Evolutionary conservation across 2,888 invertebrate species (phyloP).

Genomic region (Autographa gamma): DNA sequence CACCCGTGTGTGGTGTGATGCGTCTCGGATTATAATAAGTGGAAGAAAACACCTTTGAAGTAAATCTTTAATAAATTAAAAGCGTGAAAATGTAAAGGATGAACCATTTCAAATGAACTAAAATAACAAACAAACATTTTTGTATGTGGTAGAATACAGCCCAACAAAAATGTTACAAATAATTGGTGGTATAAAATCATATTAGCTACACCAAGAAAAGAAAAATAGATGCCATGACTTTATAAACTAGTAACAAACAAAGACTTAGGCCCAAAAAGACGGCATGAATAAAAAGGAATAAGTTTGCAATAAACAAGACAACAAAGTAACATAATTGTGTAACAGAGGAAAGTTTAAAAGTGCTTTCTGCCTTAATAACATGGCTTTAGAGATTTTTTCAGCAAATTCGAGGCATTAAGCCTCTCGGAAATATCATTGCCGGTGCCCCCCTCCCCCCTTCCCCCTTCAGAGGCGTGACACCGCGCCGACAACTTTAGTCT

Average conservation of each 20-base stretch:
- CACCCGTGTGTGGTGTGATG: slow-evolving; percentile 24
- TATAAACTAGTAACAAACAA: background rate
- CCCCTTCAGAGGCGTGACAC: slow-evolving; percentile 18
- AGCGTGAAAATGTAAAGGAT: slow-evolving; percentile 10
- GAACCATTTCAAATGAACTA: background rate
- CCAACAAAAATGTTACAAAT: no score
- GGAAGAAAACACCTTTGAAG: slow-evolving; percentile 23
- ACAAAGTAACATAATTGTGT: slow-evolving; percentile 8
- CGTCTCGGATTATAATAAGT: slow-evolving; percentile 34
- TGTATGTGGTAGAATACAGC: no score
- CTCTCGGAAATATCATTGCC: slow-evolving; percentile 32
- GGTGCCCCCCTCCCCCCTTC: slow-evolving; percentile 5
- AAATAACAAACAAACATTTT: no score
- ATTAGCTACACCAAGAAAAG: background rate
- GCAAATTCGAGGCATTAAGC: slow-evolving; percentile 31
- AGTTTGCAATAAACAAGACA: slow-evolving; percentile 7
- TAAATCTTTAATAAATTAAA: slow-evolving; percentile 25
- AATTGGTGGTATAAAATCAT: no score
- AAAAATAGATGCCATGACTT: background rate
- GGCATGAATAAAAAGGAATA: slow-evolving; percentile 5
- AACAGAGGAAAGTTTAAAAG: slow-evolving; percentile 14
- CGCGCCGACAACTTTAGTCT: slow-evolving; percentile 16
- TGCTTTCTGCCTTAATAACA: slow-evolving; percentile 18
- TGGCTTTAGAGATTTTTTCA: slow-evolving; percentile 25
- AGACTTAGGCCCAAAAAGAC: background rate